Evolutionary conservation across 2,113 vertebrate genomes (phyloP), one percentile per base, ranked within the genome.

Genomic region (Guaruba guarouba): DNA sequence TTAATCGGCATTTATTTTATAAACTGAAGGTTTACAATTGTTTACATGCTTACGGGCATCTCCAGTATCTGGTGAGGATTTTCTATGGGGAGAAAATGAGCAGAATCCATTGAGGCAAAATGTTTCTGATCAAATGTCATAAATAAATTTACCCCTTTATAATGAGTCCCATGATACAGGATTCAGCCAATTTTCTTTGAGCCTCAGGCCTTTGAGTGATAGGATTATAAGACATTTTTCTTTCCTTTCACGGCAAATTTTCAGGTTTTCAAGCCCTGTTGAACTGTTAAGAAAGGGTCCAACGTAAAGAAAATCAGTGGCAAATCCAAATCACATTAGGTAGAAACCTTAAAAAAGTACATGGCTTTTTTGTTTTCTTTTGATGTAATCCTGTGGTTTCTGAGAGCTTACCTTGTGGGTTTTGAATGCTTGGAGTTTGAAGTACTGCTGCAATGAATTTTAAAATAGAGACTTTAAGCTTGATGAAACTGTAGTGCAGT

Each of bases 381-480:
- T 43, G 55, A 17, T n/a, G 51, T 74, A 83, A 86, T 62, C 39
- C 61, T 78, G 55, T 71, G 79, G 80, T 86, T 92, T 88, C 76
- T 93, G 64, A 88, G 51, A 83, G 82, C 48, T 95, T 90, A 93
- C 88, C 90, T 78, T 69, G 43, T 90, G 82, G 64, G 41, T 93
- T 94, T 59, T 83, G 62, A 75, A 75, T 54, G 80, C 61, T 39
- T 69, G 82, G 68, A 71, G 43, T 88, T 91, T 1, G 4, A 93
- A 92, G 68, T 64, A 84, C 84, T 92, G 84, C 89, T 90, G 82
- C 89, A 90, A 67, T 86, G 81, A 51, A 76, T 96, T 92, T 91
- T 73, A 91, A 92, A 91, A 63, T 31, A 92, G 71, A 82, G 68
- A 80, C 75, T 86, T 91, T 75, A 90, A 90, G 68, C 79, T 55